These are phyloP conservation scores for Cerceris ruficornis DNA, from an alignment of 2,888 invertebrate species.

Conservation along the genomic window DNA sequence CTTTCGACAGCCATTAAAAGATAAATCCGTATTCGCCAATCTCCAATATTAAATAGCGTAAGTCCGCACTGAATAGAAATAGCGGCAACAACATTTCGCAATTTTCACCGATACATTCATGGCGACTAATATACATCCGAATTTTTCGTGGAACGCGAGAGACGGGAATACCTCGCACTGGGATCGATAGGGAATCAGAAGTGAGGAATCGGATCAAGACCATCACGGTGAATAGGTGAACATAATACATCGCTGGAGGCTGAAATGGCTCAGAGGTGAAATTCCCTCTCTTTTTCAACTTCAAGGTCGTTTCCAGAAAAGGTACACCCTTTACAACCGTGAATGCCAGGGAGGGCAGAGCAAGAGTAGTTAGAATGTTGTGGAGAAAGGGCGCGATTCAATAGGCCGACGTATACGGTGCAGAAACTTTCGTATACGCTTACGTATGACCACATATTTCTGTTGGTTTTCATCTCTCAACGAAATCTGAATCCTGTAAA, in stretches of 20 bases:
- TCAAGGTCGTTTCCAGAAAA: constrained; percentile 43
- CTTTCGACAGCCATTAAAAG: too few relatives aligned
- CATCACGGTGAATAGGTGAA: too few relatives aligned
- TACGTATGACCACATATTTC: constrained; percentile 9
- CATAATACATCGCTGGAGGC: background rate
- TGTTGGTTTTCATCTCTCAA: background rate
- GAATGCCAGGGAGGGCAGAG: constrained; percentile 9
- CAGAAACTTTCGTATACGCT: background rate
- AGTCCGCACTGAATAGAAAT: too few relatives aligned
- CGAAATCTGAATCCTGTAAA: background rate
- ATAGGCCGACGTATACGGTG: constrained; percentile 14
- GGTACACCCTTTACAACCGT: constrained; percentile 22
- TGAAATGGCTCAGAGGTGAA: background rate
- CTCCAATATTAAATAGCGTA: too few relatives aligned
- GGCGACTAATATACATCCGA: too few relatives aligned
- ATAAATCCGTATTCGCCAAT: too few relatives aligned
- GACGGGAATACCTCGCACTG: too few relatives aligned
- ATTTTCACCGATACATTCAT: too few relatives aligned
- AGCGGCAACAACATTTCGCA: too few relatives aligned
- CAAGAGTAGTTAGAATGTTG: constrained; percentile 30
- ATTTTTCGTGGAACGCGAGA: too few relatives aligned
- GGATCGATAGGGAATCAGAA: too few relatives aligned
- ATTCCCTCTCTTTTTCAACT: constrained; percentile 28
- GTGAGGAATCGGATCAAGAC: too few relatives aligned
- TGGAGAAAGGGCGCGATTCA: constrained; percentile 16